These are phyloP conservation scores for Falco punctatus DNA, from an alignment of 2,113 vertebrate species.

Conservation along the genomic window DNA sequence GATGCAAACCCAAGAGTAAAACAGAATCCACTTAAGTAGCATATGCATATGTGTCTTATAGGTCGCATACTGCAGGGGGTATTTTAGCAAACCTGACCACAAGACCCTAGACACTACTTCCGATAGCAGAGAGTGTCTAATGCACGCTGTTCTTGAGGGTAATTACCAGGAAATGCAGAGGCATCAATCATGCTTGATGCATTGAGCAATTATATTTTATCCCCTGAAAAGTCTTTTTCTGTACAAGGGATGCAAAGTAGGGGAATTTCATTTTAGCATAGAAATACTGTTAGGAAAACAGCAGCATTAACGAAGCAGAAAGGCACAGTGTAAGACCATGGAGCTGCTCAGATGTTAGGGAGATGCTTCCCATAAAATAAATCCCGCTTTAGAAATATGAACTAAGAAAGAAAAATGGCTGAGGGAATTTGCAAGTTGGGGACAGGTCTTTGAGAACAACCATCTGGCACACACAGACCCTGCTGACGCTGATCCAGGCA, in stretches of 20 bases:
- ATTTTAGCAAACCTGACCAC: constrained; percentile 16
- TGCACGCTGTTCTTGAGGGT: not conserved
- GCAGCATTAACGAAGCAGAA: not conserved
- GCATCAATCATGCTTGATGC: constrained; percentile 34
- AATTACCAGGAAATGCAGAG: constrained; percentile 51
- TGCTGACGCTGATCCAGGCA: not conserved
- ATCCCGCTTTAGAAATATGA: not conserved
- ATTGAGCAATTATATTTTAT: constrained; percentile 44
- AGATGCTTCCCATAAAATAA: not conserved
- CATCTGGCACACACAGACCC: not conserved
- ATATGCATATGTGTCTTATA: not conserved
- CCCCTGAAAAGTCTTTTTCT: constrained; percentile 31
- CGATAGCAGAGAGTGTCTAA: constrained; percentile 13
- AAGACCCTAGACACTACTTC: not conserved
- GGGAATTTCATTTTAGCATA: not conserved
- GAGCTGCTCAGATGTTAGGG: not conserved
- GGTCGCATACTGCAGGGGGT: not conserved
- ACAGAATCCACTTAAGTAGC: not conserved
- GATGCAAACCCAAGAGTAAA: constrained; percentile 14
- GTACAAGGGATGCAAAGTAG: not conserved
- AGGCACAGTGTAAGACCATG: not conserved
- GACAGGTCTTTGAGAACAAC: constrained; percentile 5
- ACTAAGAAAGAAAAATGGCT: not conserved
- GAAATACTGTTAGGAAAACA: not conserved
- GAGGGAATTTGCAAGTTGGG: not conserved